Percentiles rank a stretch among this genome's conserved stretches.
Evolutionary conservation across 1,140 invertebrate genomes (phyloP).

Genomic region (Idris sp.): DNA sequence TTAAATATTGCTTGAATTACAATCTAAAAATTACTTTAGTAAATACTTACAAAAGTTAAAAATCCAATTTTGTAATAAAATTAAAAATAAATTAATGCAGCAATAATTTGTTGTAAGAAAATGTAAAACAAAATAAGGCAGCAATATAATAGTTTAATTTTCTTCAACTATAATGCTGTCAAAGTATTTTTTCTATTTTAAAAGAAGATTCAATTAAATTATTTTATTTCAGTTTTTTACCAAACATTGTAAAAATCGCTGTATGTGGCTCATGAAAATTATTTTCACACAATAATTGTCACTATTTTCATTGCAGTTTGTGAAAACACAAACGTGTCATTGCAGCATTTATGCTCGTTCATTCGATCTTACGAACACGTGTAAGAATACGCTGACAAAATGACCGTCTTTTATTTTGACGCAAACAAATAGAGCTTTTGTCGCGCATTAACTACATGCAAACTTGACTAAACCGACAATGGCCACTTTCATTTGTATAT

Average conservation of each 20-base stretch:
- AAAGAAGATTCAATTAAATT: no score
- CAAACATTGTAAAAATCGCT: slow-evolving; percentile 1
- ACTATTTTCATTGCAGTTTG: slow-evolving; percentile 10
- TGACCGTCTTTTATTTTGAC: slow-evolving; percentile 36
- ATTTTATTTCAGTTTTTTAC: background rate
- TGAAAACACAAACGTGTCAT: slow-evolving; percentile 12
- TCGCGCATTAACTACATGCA: slow-evolving; percentile 27
- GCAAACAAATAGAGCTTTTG: slow-evolving; percentile 40
- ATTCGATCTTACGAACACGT: slow-evolving; percentile 32
- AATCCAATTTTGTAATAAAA: no score
- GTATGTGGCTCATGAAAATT: slow-evolving; percentile 16
- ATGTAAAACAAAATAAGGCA: no score
- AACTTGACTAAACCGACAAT: slow-evolving; percentile 22
- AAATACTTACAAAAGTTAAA: no score
- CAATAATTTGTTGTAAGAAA: no score
- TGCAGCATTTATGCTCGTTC: slow-evolving; percentile 6
- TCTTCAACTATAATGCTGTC: no score
- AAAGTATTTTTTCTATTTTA: no score
- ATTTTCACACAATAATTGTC: slow-evolving; percentile 2
- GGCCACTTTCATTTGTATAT: slow-evolving; percentile 24
- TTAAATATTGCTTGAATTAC: no score
- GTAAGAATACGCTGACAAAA: slow-evolving; percentile 35
- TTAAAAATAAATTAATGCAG: no score
- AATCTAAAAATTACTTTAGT: no score
- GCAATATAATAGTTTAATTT: no score